Conservation (phyloP, 2,888 invertebrate genomes). For the Chrysolina oricalcia region DNA sequence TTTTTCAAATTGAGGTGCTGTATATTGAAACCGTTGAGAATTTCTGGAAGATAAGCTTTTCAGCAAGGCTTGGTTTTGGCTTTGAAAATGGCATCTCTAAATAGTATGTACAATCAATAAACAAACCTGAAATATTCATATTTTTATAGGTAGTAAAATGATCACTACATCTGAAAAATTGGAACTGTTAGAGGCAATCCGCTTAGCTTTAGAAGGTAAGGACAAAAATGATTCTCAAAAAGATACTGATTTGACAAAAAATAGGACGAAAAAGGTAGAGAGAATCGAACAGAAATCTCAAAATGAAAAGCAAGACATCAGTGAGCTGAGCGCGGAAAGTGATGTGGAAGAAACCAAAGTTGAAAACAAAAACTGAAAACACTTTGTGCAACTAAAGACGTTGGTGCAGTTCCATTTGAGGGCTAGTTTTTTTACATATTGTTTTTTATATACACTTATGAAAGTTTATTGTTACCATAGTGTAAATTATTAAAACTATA, state of each 20-base stretch:
- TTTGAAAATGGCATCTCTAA: no score
- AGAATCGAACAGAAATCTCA: constrained; percentile 43
- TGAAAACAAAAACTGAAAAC: constrained; percentile 67
- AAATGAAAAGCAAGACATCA: constrained; percentile 2
- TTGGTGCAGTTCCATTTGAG: constrained; percentile 16
- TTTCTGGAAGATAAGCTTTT: no score
- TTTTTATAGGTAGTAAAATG: constrained; percentile 76
- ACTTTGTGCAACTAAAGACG: not conserved
- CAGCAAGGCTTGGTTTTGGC: no score
- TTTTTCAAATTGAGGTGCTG: no score
- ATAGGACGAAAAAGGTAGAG: constrained; percentile 54
- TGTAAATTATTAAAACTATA: not conserved
- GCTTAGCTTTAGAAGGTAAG: constrained; percentile 76
- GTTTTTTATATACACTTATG: constrained; percentile 22
- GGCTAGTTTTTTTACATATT: constrained; percentile 25
- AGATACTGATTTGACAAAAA: constrained; percentile 53
- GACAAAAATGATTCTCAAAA: constrained; percentile 47
- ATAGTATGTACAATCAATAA: no score
- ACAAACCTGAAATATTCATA: constrained; percentile 21
- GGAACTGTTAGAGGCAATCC: constrained; percentile 77
- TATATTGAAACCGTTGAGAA: no score
- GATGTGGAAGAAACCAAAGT: constrained; percentile 64
- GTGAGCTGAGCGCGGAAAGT: constrained; percentile 55
- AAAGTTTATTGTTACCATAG: constrained; percentile 7
- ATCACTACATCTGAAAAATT: constrained; percentile 75